These are phyloP conservation scores for Sinocyclocheilus anshuiensis DNA, from an alignment of 2,113 vertebrate genomes.

Conservation along the genomic window DNA sequence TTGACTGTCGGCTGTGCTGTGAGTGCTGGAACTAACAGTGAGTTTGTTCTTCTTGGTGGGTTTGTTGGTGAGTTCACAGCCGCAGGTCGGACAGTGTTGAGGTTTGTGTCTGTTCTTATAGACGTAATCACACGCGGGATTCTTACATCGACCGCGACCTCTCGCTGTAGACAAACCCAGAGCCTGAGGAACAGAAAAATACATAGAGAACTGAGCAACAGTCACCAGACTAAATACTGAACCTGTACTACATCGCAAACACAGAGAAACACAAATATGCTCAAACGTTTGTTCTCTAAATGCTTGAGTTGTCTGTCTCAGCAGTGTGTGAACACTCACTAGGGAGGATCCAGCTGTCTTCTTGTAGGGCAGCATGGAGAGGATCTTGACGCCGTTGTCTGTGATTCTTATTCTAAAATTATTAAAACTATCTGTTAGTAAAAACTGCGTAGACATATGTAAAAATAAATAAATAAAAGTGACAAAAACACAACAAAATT, in stretches of 20 bases:
- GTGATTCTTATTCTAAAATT: no score
- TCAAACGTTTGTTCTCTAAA: neutral
- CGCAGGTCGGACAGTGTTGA: slow-evolving; percentile 88
- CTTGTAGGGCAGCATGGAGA: slow-evolving; percentile 74
- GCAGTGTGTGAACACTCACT: slow-evolving; percentile 63
- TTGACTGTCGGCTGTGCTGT: neutral
- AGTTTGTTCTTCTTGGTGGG: slow-evolving; percentile 76
- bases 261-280: neutral
- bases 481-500: neutral
- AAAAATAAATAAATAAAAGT: no score
- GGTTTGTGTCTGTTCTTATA: slow-evolving; percentile 98
- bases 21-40: slow-evolving; percentile 67
- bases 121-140: slow-evolving; percentile 88
- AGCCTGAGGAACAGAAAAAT: slow-evolving; percentile 74
- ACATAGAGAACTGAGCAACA: neutral
- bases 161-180: slow-evolving; percentile 93
- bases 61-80: slow-evolving; percentile 87
- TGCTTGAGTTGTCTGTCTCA: neutral
- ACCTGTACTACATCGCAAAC: neutral
- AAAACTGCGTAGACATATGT: no score
- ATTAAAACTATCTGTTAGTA: no score
- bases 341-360: slow-evolving; percentile 65
- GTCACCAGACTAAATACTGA: neutral
- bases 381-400: slow-evolving; percentile 70
- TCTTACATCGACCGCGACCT: slow-evolving; percentile 94